Conservation (phyloP, 2,113 vertebrate genomes). For the Cervus canadensis region DNA sequence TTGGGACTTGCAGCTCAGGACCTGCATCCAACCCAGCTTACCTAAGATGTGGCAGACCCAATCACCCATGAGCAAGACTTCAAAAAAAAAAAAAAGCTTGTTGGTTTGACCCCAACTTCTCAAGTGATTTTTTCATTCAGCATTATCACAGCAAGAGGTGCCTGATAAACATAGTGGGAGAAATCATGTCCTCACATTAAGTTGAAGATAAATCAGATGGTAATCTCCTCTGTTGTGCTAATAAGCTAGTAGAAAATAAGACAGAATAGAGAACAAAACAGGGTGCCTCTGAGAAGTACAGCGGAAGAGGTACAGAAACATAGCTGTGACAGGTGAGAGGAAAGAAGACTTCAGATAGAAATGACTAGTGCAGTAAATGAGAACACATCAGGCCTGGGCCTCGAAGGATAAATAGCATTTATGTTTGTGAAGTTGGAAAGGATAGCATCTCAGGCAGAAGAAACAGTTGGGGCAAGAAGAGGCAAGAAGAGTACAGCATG, state of each 20-base stretch:
- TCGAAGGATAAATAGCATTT: background rate
- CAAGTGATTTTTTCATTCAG: background rate
- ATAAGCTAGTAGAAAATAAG: background rate
- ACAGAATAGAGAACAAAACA: background rate
- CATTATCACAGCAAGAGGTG: background rate
- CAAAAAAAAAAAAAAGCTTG: background rate
- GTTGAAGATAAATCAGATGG: background rate
- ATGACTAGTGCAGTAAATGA: background rate
- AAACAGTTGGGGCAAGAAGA: background rate
- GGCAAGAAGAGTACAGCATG: background rate
- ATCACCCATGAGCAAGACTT: background rate
- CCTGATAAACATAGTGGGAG: background rate
- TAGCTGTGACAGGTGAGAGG: background rate
- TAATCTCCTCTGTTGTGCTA: background rate
- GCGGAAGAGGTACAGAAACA: background rate
- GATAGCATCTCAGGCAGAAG: background rate
- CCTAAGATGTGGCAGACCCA: background rate
- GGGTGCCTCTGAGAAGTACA: background rate
- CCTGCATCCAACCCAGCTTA: background rate
- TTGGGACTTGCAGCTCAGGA: background rate
- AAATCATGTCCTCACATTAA: constrained; percentile 10
- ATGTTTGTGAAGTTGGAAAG: background rate
- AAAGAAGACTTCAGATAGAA: background rate
- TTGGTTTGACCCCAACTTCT: background rate
- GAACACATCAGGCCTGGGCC: background rate